Percentiles rank a stretch among this genome's conserved stretches.
Conservation (phyloP, 2,113 vertebrate species). For the Jacana jacana region DNA sequence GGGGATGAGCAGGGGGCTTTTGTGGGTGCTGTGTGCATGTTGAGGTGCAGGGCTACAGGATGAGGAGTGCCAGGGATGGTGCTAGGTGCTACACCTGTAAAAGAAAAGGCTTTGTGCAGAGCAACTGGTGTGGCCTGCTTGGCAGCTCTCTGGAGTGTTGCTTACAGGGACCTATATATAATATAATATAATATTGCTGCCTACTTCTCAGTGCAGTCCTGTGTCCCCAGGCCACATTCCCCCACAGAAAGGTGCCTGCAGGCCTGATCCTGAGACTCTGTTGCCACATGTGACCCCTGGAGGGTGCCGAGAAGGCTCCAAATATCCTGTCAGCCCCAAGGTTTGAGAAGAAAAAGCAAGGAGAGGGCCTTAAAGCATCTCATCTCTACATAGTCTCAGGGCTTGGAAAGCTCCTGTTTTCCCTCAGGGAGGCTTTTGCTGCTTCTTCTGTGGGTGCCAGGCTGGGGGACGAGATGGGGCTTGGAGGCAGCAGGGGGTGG, state of each 20-base stretch:
- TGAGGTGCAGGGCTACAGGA: background rate
- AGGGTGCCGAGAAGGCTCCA: background rate
- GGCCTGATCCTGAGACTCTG: background rate
- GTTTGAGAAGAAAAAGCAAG: background rate
- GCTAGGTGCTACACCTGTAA: no score
- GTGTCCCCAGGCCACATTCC: background rate
- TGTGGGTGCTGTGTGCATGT: fast-evolving
- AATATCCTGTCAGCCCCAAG: background rate
- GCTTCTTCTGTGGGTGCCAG: background rate
- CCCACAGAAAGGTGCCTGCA: background rate
- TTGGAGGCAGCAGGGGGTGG: no score
- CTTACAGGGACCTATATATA: background rate
- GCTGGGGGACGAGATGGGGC: fast-evolving
- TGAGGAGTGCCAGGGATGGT: background rate
- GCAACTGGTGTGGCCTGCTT: background rate
- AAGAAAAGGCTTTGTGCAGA: background rate
- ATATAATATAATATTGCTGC: background rate
- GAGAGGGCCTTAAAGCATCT: background rate
- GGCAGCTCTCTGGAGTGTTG: background rate
- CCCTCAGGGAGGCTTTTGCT: background rate
- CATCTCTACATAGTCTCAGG: fast-evolving
- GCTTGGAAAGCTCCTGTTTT: background rate
- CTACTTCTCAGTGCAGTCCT: background rate
- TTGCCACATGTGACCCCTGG: background rate
- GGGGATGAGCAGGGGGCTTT: background rate